Percentiles rank a stretch among this genome's conserved stretches.
These are phyloP conservation scores for Notothenia coriiceps DNA, from an alignment of 2,113 vertebrate species.

Conservation along the genomic window DNA sequence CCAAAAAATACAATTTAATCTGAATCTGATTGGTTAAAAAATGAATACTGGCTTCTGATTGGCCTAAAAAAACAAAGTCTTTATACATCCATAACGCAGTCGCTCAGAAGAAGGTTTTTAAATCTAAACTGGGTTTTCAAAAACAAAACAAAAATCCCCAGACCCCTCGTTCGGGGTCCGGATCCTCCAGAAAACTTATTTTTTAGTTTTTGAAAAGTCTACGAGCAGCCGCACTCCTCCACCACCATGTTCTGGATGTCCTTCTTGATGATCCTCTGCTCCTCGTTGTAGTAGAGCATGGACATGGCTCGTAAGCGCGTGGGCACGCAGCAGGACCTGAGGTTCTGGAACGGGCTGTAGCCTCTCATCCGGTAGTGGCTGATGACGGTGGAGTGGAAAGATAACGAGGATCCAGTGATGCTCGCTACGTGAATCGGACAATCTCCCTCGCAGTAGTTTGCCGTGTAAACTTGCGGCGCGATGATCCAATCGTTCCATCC, in stretches of 20 bases:
- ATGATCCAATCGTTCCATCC: slow-evolving; percentile 99
- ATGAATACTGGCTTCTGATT: too few relatives aligned
- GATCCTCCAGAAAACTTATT: fast-evolving
- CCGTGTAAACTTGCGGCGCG: slow-evolving; percentile 94
- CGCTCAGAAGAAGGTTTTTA: too few relatives aligned
- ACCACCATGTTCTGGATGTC: slow-evolving; percentile 99
- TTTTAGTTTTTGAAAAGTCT: slow-evolving; percentile 54
- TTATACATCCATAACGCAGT: too few relatives aligned
- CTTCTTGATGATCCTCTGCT: slow-evolving; percentile 98
- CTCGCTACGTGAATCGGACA: slow-evolving; percentile 95
- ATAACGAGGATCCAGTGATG: slow-evolving; percentile 92
- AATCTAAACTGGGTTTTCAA: too few relatives aligned
- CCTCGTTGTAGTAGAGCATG: slow-evolving; percentile 98
- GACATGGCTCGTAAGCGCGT: slow-evolving; percentile 98
- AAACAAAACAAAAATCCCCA: too few relatives aligned
- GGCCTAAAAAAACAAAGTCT: too few relatives aligned
- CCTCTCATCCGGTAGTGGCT: slow-evolving; percentile 97
- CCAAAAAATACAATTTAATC: too few relatives aligned
- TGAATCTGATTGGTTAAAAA: too few relatives aligned
- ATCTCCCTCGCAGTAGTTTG: slow-evolving; percentile 98
- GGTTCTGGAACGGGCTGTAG: slow-evolving; percentile 94
- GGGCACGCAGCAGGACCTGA: slow-evolving; percentile 96
- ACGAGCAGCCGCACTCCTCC: slow-evolving; percentile 98
- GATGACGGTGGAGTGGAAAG: slow-evolving; percentile 98
- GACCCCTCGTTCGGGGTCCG: neutral